Conservation (phyloP, 2,113 vertebrate species). For the Mus spicilegus region DNA sequence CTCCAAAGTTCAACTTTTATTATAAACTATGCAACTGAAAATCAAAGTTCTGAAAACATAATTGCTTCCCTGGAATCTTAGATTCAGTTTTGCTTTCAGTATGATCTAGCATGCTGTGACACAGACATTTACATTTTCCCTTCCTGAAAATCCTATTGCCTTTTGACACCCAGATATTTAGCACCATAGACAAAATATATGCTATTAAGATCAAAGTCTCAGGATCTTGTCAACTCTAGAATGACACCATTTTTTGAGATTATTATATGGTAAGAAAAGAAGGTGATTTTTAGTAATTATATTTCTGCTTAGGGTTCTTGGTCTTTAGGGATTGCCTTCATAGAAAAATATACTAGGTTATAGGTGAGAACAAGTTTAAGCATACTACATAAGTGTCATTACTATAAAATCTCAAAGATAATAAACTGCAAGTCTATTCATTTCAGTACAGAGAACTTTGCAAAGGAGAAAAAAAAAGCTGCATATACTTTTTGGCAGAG, state of each 20-base stretch:
- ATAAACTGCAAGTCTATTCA: not conserved
- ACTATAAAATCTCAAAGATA: not conserved
- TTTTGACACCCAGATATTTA: conserved; percentile 6
- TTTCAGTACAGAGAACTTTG: not conserved
- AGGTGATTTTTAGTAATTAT: not conserved
- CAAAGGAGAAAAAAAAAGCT: not conserved
- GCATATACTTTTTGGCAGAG: not conserved
- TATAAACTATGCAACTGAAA: conserved; percentile 76
- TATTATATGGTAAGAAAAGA: not conserved
- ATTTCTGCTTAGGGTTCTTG: not conserved
- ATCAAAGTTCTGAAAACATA: conserved; percentile 77
- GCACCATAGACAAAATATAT: not conserved
- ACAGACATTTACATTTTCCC: conserved; percentile 25
- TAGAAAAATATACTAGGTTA: not conserved
- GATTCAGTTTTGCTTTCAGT: conserved; percentile 61
- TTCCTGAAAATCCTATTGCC: conserved; percentile 5
- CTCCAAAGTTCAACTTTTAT: conserved; percentile 84
- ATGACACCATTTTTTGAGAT: not conserved
- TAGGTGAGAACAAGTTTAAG: not conserved
- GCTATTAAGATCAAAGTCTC: not conserved
- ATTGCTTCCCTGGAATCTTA: conserved; percentile 67
- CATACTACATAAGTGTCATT: not conserved
- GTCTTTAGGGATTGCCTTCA: not conserved
- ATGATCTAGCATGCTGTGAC: conserved; percentile 30
- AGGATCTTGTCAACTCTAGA: not conserved